These are phyloP conservation scores for Vombatus ursinus DNA, from an alignment of 2,113 vertebrate genomes.

Conservation along the genomic window DNA sequence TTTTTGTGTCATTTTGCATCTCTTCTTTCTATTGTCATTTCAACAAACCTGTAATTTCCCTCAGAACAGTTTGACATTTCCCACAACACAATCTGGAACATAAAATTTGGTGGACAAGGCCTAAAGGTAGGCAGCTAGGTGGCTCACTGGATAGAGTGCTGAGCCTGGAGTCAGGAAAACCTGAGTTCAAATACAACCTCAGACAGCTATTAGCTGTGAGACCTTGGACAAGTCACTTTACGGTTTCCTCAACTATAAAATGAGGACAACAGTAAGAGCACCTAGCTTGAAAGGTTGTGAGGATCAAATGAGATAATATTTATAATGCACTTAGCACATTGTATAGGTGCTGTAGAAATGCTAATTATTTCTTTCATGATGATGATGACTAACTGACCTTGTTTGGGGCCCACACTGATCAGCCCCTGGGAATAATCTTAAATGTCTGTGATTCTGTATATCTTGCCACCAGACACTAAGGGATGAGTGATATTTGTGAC, in stretches of 20 bases:
- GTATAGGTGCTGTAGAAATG: neutral
- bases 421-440: neutral
- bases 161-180: neutral
- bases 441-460: neutral
- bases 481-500: neutral
- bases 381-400: neutral
- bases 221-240: neutral
- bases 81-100: conserved; percentile 15
- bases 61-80: neutral
- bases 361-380: neutral
- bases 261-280: neutral
- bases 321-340: neutral
- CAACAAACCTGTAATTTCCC: neutral
- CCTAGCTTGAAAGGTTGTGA: neutral
- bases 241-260: neutral
- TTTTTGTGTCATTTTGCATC: neutral
- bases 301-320: neutral
- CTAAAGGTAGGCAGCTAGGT: neutral
- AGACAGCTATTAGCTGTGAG: neutral
- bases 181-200: neutral
- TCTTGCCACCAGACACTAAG: conserved; percentile 25
- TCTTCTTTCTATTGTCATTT: neutral
- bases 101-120: neutral
- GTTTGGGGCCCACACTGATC: conserved; percentile 23
- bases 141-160: neutral